Evolutionary conservation across 2,797 vertebrate genomes (phyloP).

Genomic region (Liasis olivaceus): DNA sequence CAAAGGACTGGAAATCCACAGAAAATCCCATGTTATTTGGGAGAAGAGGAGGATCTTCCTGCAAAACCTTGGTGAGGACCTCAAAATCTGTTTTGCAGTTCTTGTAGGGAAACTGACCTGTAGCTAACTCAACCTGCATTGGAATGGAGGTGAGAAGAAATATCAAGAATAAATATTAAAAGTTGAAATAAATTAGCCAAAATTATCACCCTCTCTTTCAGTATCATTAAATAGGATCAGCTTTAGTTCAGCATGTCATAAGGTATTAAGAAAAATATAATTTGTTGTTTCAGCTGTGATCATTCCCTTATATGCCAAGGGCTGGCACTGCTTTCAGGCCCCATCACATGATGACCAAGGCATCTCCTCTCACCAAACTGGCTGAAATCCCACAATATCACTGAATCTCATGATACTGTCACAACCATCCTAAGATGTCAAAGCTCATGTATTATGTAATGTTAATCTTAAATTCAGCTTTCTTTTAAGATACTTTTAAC

Average conservation of each 20-base stretch:
- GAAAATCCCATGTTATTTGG: constrained; percentile 93
- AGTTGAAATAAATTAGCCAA: background rate
- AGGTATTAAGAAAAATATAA: too few relatives aligned
- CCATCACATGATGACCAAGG: background rate
- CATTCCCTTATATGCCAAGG: background rate
- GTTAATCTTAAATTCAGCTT: background rate
- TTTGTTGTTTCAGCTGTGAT: background rate
- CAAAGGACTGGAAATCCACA: constrained; percentile 94
- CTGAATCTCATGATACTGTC: background rate
- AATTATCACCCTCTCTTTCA: background rate
- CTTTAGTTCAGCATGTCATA: background rate
- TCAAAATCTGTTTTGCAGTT: constrained; percentile 98
- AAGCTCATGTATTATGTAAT: background rate
- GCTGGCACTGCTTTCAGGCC: background rate
- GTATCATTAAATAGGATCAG: background rate
- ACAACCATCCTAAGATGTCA: background rate
- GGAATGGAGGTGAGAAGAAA: background rate
- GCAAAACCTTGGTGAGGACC: constrained; percentile 97
- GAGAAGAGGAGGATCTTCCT: constrained; percentile 93
- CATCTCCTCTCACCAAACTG: background rate
- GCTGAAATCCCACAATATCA: background rate
- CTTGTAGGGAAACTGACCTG: constrained; percentile 94
- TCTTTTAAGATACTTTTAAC: background rate
- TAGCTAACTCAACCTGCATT: constrained; percentile 90
- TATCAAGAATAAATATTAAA: background rate